Evolutionary conservation across 2,797 vertebrate species (phyloP).

Genomic region (Silurus lanzhouensis): DNA sequence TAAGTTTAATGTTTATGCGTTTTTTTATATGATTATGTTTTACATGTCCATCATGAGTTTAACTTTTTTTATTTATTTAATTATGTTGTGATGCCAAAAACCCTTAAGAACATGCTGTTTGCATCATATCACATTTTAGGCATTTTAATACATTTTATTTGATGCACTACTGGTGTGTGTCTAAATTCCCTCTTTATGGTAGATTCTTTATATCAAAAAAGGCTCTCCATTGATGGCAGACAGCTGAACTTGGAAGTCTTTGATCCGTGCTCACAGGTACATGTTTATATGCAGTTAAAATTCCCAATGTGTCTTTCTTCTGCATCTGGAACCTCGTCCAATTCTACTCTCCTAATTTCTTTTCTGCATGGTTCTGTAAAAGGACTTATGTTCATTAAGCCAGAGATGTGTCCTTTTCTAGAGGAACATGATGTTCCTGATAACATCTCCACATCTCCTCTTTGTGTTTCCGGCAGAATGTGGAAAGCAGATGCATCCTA

Average conservation of each 20-base stretch:
- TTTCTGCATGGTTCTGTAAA: not conserved
- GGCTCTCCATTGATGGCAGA: conserved; percentile 63
- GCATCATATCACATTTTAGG: not conserved
- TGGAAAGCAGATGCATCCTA: conserved; percentile 70
- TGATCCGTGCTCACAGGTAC: conserved; percentile 65
- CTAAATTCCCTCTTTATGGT: conserved; percentile 39
- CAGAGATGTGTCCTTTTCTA: not conserved
- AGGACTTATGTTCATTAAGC: conserved; percentile 5
- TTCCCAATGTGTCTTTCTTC: not conserved
- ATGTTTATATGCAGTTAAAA: not conserved
- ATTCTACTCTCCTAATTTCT: not conserved
- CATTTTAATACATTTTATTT: not conserved
- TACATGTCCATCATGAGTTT: not conserved
- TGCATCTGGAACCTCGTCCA: not conserved
- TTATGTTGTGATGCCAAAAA: not conserved
- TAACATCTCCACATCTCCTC: not conserved
- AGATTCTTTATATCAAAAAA: conserved; percentile 68
- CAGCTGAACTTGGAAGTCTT: conserved; percentile 67
- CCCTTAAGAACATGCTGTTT: not conserved
- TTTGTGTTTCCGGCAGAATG: conserved; percentile 61
- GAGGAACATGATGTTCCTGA: conserved; percentile 20
- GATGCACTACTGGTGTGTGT: not conserved
- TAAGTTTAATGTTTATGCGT: not conserved
- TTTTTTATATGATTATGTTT: not conserved
- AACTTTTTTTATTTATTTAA: not conserved